Conservation (phyloP, 2,797 vertebrate species). For the Sternarchorhynchus goeldii region DNA sequence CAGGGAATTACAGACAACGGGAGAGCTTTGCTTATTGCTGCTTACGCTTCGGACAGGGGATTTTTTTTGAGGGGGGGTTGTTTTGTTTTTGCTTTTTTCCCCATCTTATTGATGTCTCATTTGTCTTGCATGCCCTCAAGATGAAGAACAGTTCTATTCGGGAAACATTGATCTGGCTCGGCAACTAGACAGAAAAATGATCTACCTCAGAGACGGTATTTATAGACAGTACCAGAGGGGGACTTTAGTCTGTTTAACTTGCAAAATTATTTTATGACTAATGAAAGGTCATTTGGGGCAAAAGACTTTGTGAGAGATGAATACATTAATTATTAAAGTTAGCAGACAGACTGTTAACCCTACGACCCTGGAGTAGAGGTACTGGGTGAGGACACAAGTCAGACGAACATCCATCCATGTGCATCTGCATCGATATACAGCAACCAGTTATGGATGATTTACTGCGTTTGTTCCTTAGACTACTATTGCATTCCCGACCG, state of each 20-base stretch:
- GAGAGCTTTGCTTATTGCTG: background rate
- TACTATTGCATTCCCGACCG: too few species aligned
- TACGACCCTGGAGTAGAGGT: conserved; percentile 17
- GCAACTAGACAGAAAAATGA: conserved; percentile 20
- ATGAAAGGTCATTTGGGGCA: conserved; percentile 51
- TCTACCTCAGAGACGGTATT: conserved; percentile 40
- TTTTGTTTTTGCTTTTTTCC: conserved; percentile 28
- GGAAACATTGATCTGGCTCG: conserved; percentile 33
- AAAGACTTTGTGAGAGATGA: conserved; percentile 45
- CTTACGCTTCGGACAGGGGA: background rate
- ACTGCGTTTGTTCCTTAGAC: too few species aligned
- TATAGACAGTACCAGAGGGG: conserved; percentile 48
- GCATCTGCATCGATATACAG: too few species aligned
- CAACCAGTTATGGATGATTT: too few species aligned
- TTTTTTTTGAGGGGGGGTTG: background rate
- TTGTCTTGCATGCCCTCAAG: conserved; percentile 44
- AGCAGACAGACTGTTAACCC: conserved; percentile 39
- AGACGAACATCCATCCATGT: too few species aligned
- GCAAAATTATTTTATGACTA: conserved; percentile 52
- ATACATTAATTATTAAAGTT: conserved; percentile 41
- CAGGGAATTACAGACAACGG: background rate
- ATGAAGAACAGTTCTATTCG: conserved; percentile 38
- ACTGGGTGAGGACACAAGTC: background rate
- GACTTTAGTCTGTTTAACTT: conserved; percentile 49
- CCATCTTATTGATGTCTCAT: conserved; percentile 37